phyloP scores from a whole-genome alignment of 2,113 vertebrate genomes.

The Oncorhynchus mykiss region DNA sequence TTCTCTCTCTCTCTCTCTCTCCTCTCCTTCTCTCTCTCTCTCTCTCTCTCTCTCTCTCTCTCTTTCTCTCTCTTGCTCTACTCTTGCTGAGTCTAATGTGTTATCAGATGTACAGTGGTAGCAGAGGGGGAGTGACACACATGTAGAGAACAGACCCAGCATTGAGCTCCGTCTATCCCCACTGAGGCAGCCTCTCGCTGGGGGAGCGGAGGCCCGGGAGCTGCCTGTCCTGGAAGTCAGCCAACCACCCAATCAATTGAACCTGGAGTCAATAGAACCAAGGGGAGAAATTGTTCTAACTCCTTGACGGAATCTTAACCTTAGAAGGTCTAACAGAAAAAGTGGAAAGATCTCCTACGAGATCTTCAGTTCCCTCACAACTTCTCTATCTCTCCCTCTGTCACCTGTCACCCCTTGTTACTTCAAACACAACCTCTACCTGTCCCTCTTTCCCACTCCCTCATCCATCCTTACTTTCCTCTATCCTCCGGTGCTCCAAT shows the following conservation, averaged over 20 bases:
- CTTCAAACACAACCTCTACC: neutral
- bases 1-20: too few relatives aligned
- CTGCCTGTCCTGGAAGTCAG: constrained; percentile 65
- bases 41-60: too few relatives aligned
- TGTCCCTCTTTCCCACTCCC: constrained; percentile 8
- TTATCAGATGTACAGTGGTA: constrained; percentile 66
- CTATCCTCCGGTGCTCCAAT: constrained; percentile 6
- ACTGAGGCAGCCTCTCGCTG: constrained; percentile 57
- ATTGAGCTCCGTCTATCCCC: constrained; percentile 61
- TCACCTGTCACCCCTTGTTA: neutral
- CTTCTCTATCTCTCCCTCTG: neutral
- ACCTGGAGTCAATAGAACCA: constrained; percentile 68
- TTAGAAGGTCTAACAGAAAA: neutral
- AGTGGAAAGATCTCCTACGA: too few relatives aligned
- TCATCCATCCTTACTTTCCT: neutral
- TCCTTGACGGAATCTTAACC: neutral
- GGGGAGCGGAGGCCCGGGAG: constrained; percentile 56
- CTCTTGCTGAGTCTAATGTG: constrained; percentile 33
- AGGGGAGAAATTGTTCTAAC: constrained; percentile 45
- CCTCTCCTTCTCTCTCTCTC: too few relatives aligned
- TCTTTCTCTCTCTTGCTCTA: neutral
- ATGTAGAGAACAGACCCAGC: constrained; percentile 72
- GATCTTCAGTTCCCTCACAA: too few relatives aligned
- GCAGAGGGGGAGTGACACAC: constrained; percentile 65
- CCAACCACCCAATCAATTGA: constrained; percentile 77